Evolutionary conservation across 2,113 vertebrate genomes (phyloP), one percentile per base, ranked within the genome.

Genomic region (Bos javanicus): DNA sequence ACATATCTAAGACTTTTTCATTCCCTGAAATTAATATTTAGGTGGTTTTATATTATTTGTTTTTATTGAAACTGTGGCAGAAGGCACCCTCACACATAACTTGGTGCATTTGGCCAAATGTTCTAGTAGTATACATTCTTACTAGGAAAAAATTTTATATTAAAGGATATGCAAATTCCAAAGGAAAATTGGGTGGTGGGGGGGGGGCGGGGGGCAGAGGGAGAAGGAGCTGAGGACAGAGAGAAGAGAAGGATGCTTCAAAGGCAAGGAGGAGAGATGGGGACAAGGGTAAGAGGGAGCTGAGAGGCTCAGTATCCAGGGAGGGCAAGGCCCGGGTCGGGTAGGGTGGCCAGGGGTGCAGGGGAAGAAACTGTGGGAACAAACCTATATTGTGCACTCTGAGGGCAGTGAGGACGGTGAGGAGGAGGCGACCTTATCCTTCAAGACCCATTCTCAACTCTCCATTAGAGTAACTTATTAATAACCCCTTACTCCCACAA

Each of bases 241-340:
- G 60, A 48, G 36, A 57, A 80, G 57, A 59, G 7, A 30, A 54
- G 30, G 84, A 15, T 76, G 15, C 84, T 85, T 17, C 0, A 3
- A 50, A 91, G 78, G 52, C 43, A 57, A 93, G 36, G 82, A 78
- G 46, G 23, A 74, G 33, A 59, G 39, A 36, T n/a, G 25, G 60
- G n/a, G 82, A 6, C 17, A 8, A 92, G 85, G 90, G 90, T 60
- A 90, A 74, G 36, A 39, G 64, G 71, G 60, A 74, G 83, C 60
- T n/a, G 39, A 85, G 43, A 90, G 96, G 86, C 95, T 97, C 92
- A 62, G 60, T 64, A 64, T 88, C 92, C 67, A 28, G 43, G 36
- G 60, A 50, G 67, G 60, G 30, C 52, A 30, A 71, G 48, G 62
- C 67, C 59, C 16, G 39, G 60, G 50, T 0, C 11, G 30, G 62